These are phyloP conservation scores for Eurosta solidaginis DNA, from an alignment of 1,140 invertebrate genomes.

Conservation along the genomic window DNA sequence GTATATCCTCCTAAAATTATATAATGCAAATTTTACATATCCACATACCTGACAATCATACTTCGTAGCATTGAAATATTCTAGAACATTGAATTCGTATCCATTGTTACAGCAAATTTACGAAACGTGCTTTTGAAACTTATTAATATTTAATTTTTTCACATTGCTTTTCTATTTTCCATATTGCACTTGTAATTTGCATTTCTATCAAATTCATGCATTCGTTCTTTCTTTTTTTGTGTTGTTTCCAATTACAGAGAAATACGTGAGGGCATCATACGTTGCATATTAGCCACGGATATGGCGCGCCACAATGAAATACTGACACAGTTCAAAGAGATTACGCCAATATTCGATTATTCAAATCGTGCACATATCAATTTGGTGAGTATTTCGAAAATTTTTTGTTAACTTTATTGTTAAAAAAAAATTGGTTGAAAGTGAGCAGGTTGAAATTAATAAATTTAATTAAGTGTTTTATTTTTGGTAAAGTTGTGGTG, in stretches of 20 bases:
- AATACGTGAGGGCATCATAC: slow-evolving; percentile 80
- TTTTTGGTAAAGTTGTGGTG: no score
- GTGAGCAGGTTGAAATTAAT: no score
- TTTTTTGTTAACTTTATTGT: background rate
- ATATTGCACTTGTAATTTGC: background rate
- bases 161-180: background rate
- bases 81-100: no score
- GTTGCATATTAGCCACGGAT: slow-evolving; percentile 84
- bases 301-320: slow-evolving; percentile 90
- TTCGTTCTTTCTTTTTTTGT: background rate
- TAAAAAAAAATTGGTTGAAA: background rate
- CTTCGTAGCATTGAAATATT: no score
- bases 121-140: no score
- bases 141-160: no score
- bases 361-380: slow-evolving; percentile 77
- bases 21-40: no score
- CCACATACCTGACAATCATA: no score
- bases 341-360: slow-evolving; percentile 74
- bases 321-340: slow-evolving; percentile 75
- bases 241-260: slow-evolving; percentile 59
- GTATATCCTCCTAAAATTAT: no score
- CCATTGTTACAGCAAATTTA: no score
- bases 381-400: slow-evolving; percentile 70
- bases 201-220: background rate
- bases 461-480: no score